Percentiles rank a stretch among this genome's conserved stretches.
phyloP scores from a whole-genome alignment of 2,797 vertebrate genomes.

The Mionectes olivaceus region DNA sequence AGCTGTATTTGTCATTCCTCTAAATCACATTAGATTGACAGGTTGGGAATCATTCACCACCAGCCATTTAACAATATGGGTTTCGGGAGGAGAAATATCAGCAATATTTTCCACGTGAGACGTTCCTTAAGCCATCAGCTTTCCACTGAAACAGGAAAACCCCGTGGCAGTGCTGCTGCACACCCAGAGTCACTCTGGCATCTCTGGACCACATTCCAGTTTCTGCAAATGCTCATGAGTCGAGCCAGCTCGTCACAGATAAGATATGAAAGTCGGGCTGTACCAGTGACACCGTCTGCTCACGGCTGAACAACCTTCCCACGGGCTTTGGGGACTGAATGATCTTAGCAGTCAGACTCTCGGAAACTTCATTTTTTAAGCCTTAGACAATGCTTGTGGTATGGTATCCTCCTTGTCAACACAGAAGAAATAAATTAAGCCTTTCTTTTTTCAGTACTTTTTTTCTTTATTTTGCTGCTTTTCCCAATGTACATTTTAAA shows the following conservation, averaged over 20 bases:
- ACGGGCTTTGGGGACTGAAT: background rate
- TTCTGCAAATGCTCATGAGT: background rate
- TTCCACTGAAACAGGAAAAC: background rate
- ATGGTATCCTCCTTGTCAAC: background rate
- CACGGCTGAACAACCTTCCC: constrained; percentile 10
- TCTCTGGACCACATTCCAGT: background rate
- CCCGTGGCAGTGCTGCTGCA: background rate
- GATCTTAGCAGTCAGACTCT: background rate
- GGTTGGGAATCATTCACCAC: background rate
- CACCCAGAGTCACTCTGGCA: background rate
- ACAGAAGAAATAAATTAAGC: background rate
- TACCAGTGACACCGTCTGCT: background rate
- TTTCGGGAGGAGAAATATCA: background rate
- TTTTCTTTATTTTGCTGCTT: background rate
- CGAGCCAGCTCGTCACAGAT: background rate
- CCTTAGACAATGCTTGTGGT: background rate
- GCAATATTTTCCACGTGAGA: background rate
- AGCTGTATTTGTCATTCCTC: background rate
- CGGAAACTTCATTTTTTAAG: background rate
- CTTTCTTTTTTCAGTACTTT: background rate
- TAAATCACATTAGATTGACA: background rate
- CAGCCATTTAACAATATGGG: background rate
- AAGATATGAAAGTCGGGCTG: background rate
- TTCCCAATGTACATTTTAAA: background rate
- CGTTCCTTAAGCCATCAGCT: background rate